Base-by-base conservation (phyloP, 2,797 vertebrate genomes). In the Pogonophryne albipinna region DNA sequence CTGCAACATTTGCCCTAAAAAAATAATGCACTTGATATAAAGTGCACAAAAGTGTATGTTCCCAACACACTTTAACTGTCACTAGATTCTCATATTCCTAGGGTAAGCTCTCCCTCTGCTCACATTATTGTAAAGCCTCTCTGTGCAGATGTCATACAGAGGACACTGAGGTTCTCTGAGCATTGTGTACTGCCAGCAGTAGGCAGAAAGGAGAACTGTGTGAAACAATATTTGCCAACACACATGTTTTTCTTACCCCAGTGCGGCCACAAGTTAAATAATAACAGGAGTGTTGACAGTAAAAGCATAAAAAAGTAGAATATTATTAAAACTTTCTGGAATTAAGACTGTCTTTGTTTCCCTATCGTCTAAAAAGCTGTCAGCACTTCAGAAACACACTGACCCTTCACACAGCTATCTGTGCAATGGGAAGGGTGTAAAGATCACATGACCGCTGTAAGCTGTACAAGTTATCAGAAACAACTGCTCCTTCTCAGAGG, bases 61-160 rank as follows among this genome's bases (percentile, higher is more conserved):
- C 15, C 19, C 12, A n/a, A 66, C 16, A 17, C 5, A 11, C 51
- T 23, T 38, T 41, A 17, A 56, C 14, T 23, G 10, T 41, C n/a
- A 8, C 11, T 31, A 11, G 17, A 41, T 59, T 13, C 3, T 47
- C 7, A 19, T 31, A 41, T 67, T 58, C n/a, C 10, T n/a, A 12
- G 3, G 10, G 2, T 52, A 27, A 34, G 10, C 23, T 45, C 44
- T 44, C 7, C 12, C 52, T 42, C 41, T n/a, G 50, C 83, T 84
- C 78, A 56, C 59, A 68, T 71, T 71, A 74, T 66, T 77, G 53
- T 65, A 41, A 73, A 66, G 16, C n/a, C 3, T 61, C 15, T 80
- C 38, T 66, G 49, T 59, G 55, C 67, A 76, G 71, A 74, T 83
- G 76, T 80, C 72, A 85, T 11, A 55, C 55, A 15, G 71, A 87